Percentiles rank a stretch among this genome's conserved stretches.
Conservation (phyloP, 1,140 invertebrate species). For the Macrotrachela quadricornifera region DNA sequence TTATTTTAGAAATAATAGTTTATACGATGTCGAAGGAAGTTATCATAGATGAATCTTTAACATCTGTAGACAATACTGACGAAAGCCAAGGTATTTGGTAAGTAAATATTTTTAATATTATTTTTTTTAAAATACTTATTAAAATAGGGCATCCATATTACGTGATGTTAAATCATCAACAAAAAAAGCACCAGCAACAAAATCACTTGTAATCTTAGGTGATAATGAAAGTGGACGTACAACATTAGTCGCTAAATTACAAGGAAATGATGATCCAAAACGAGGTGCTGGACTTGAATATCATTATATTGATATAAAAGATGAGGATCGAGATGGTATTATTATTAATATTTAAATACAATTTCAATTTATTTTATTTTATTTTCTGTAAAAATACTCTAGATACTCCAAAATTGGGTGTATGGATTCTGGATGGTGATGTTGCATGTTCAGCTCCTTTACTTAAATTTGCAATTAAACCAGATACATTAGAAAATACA, state of each 20-base stretch:
- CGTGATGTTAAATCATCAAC: constrained; percentile 8
- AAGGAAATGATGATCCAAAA: constrained; percentile 72
- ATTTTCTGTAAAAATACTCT: constrained; percentile 15
- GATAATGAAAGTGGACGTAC: constrained; percentile 92
- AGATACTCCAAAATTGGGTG: constrained; percentile 78
- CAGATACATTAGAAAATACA: constrained; percentile 69
- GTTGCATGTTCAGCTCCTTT: constrained; percentile 53
- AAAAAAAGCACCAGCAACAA: constrained; percentile 6
- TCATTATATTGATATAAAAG: constrained; percentile 87
- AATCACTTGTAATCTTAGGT: constrained; percentile 21
- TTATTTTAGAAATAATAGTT: too few species aligned
- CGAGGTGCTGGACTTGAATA: constrained; percentile 94
- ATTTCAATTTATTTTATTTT: neutral
- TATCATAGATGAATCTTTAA: too few species aligned
- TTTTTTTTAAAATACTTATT: too few species aligned
- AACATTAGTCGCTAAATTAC: constrained; percentile 61
- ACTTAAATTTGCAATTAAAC: constrained; percentile 69
- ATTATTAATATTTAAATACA: neutral
- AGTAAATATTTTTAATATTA: too few species aligned
- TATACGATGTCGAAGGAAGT: too few species aligned
- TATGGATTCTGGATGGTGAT: constrained; percentile 90
- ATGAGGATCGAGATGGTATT: constrained; percentile 90
- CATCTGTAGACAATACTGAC: too few species aligned
- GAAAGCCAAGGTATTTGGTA: too few species aligned
- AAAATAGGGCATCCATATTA: constrained; percentile 2